A percentile compares a stretch with the other conserved stretches of the same genome.
Conservation (phyloP, 2,113 vertebrate genomes). For the Anarrhichthys ocellatus region DNA sequence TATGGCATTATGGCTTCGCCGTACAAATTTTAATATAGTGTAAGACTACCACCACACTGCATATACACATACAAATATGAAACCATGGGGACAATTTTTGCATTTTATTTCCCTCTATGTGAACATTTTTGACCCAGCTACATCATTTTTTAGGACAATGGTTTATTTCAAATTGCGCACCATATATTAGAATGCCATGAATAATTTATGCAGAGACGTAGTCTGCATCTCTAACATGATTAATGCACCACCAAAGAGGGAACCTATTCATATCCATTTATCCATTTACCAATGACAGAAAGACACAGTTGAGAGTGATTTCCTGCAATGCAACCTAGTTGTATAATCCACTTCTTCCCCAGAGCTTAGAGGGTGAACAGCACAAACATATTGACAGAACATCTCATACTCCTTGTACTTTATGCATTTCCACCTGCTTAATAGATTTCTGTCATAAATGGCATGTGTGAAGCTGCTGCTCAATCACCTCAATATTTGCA, state of each 20-base stretch:
- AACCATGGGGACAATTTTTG: not conserved
- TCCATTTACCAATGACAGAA: slow-evolving; percentile 41
- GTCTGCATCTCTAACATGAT: slow-evolving; percentile 67
- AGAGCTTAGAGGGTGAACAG: slow-evolving; percentile 15
- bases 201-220: slow-evolving; percentile 44
- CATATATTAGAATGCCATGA: slow-evolving; percentile 42
- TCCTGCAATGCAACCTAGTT: slow-evolving; percentile 34
- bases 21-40: not conserved
- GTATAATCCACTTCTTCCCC: slow-evolving; percentile 40
- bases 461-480: slow-evolving; percentile 4
- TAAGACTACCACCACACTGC: not conserved
- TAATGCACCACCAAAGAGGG: slow-evolving; percentile 36
- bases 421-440: slow-evolving; percentile 26
- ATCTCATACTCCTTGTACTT: slow-evolving; percentile 25
- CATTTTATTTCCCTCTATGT: not conserved
- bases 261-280: slow-evolving; percentile 53
- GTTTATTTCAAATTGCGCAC: slow-evolving; percentile 41
- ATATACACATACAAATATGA: not conserved
- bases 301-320: slow-evolving; percentile 10
- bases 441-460: slow-evolving; percentile 19
- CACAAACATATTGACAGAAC: slow-evolving; percentile 36
- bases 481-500: slow-evolving; percentile 5
- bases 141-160: slow-evolving; percentile 34
- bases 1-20: not conserved
- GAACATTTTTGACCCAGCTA: slow-evolving; percentile 34